Evolutionary conservation across 2,797 vertebrate genomes (phyloP).

Genomic region (Cyclura pinguis): DNA sequence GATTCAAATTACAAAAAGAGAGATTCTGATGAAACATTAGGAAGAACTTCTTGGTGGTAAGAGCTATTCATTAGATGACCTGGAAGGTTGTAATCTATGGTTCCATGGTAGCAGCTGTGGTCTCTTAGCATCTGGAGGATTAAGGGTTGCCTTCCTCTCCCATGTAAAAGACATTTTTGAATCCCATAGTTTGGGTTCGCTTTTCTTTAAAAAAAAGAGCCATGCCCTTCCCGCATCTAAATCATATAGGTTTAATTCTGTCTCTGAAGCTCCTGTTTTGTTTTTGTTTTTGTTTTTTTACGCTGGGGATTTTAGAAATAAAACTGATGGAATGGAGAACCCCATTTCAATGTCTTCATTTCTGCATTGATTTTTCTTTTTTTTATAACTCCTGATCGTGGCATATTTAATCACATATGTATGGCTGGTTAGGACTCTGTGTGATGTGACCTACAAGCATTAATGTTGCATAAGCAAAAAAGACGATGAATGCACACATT

Average conservation of each 20-base stretch:
- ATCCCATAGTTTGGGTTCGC: background rate
- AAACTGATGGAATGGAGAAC: background rate
- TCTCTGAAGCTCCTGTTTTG: background rate
- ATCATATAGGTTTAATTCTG: background rate
- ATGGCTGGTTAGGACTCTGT: background rate
- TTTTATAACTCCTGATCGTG: background rate
- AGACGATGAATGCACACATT: background rate
- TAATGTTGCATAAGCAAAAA: background rate
- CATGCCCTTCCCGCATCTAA: background rate
- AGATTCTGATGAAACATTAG: too few species aligned
- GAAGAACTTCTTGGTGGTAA: too few species aligned
- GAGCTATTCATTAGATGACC: too few species aligned
- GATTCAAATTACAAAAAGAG: too few species aligned
- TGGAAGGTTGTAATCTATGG: too few species aligned
- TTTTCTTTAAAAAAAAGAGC: background rate
- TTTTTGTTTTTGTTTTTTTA: too few species aligned
- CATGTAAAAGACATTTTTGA: background rate
- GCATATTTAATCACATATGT: background rate
- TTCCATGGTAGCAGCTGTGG: background rate
- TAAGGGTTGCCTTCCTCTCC: background rate
- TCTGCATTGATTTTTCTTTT: background rate
- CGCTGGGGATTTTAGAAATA: too few species aligned
- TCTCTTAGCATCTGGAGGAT: background rate
- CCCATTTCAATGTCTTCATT: background rate
- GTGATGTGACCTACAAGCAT: background rate